These are phyloP conservation scores for Crocidura indochinensis DNA, from an alignment of 2,797 vertebrate species.

Conservation along the genomic window DNA sequence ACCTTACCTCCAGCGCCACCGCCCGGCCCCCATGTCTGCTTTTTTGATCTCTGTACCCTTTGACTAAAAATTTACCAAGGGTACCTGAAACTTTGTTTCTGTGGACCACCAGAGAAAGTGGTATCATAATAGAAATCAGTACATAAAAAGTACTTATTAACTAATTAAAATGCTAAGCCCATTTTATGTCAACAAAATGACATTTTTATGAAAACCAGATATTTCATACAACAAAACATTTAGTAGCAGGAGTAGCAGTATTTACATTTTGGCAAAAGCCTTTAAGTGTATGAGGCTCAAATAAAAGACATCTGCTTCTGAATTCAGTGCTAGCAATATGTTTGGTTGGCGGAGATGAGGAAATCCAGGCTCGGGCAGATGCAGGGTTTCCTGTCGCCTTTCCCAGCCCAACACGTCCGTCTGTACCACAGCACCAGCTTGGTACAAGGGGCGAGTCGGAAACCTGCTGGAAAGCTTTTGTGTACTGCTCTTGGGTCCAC, in stretches of 20 bases:
- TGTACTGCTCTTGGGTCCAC: no score
- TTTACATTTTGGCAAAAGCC: neutral
- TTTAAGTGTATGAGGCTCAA: neutral
- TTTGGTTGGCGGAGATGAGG: slow-evolving; percentile 27
- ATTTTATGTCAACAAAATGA: neutral
- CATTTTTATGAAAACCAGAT: slow-evolving; percentile 23
- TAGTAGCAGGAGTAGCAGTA: neutral
- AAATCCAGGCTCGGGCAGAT: neutral
- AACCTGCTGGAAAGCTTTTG: no score
- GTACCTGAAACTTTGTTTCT: neutral
- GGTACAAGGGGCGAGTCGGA: no score
- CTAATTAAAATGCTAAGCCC: slow-evolving; percentile 3
- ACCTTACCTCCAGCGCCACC: no score
- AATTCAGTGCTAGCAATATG: neutral
- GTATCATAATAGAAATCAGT: neutral
- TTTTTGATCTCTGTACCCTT: neutral
- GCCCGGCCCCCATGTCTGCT: no score
- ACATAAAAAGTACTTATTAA: neutral
- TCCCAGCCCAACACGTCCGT: neutral
- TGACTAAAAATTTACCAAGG: neutral
- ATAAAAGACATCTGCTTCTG: neutral
- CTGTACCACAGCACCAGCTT: neutral
- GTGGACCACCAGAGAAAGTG: neutral
- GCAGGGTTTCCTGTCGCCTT: no score
- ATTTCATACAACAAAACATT: slow-evolving; percentile 11